Evolutionary conservation across 2,888 invertebrate genomes (phyloP).

Genomic region (Nomada hirtipes): DNA sequence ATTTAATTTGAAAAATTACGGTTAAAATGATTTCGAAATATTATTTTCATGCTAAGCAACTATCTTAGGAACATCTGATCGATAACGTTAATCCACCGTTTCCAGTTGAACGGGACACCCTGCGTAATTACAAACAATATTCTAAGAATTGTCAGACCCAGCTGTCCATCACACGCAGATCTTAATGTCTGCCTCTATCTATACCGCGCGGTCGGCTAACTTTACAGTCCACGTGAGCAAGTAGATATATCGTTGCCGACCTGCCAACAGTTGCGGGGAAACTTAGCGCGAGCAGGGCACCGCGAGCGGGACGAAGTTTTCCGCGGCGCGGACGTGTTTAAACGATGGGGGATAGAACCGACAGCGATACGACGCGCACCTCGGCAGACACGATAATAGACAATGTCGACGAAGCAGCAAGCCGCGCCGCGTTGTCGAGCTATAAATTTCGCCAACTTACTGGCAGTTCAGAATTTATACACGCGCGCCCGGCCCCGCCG

Average conservation of each 20-base stretch:
- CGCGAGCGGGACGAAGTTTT: constrained; percentile 35
- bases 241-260: constrained; percentile 11
- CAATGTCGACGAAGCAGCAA: constrained; percentile 41
- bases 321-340: constrained; percentile 34
- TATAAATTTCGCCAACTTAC: constrained; percentile 63
- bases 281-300: constrained; percentile 3
- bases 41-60: no score
- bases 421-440: constrained; percentile 3
- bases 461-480: constrained; percentile 60
- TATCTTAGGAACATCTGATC: no score
- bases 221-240: neutral
- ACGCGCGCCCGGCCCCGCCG: neutral
- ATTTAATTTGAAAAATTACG: no score
- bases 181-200: neutral
- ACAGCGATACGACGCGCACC: constrained; percentile 38
- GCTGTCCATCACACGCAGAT: constrained; percentile 6
- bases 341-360: constrained; percentile 37
- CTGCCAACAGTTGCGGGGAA: constrained; percentile 5
- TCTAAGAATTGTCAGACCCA: neutral
- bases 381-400: constrained; percentile 63
- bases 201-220: constrained; percentile 8
- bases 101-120: neutral
- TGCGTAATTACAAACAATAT: neutral
- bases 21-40: no score
- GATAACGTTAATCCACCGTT: no score